Conservation (phyloP, 2,888 invertebrate genomes). For the Allygus modestus region DNA sequence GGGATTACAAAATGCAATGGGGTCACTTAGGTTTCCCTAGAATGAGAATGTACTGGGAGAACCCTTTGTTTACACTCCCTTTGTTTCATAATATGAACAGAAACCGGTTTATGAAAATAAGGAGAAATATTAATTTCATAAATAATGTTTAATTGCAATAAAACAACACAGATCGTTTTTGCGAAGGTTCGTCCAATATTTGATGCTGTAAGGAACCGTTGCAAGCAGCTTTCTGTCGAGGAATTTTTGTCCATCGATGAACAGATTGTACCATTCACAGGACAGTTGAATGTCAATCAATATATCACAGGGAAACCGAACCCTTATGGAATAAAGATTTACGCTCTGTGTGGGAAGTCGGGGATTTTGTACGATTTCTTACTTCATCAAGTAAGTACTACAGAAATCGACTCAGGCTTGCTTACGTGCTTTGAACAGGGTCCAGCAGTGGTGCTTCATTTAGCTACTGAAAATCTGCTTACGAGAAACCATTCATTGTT, state of each 20-base stretch:
- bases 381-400: conserved; percentile 68
- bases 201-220: too few relatives aligned
- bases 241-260: conserved; percentile 64
- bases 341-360: conserved; percentile 67
- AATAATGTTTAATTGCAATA: too few relatives aligned
- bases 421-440: conserved; percentile 64
- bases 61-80: too few relatives aligned
- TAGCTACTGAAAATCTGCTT: conserved; percentile 60
- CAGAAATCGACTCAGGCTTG: conserved; percentile 61
- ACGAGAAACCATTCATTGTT: conserved; percentile 54
- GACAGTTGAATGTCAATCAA: conserved; percentile 68
- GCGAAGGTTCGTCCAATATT: too few relatives aligned
- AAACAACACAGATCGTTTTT: too few relatives aligned
- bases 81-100: too few relatives aligned
- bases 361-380: conserved; percentile 68
- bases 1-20: too few relatives aligned
- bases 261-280: conserved; percentile 69
- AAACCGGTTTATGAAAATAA: too few relatives aligned
- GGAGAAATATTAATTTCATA: too few relatives aligned
- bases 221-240: conserved; percentile 51
- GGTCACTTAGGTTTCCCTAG: too few relatives aligned
- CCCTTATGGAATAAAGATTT: conserved; percentile 69
- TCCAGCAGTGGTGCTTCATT: conserved; percentile 64
- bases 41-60: too few relatives aligned
- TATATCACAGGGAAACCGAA: conserved; percentile 69